Evolutionary conservation across 2,797 vertebrate species (phyloP).

Genomic region (Esox masquinongy): DNA sequence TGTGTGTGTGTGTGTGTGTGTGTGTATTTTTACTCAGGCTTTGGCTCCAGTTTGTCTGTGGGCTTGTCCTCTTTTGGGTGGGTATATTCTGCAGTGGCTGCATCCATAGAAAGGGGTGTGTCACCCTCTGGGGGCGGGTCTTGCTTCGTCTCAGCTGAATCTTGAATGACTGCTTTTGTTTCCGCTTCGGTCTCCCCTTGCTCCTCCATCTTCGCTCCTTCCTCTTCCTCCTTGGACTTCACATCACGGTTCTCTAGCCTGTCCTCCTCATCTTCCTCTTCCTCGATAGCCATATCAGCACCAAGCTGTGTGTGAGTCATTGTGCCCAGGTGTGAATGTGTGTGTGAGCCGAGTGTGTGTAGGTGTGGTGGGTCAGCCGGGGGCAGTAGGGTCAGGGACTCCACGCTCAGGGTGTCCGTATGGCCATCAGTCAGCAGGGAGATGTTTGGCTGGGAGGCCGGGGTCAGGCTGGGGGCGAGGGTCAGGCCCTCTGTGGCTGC

Average conservation of each 20-base stretch:
- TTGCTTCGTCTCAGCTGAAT: slow-evolving; percentile 18
- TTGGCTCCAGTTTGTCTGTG: background rate
- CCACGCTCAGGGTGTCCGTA: slow-evolving; percentile 83
- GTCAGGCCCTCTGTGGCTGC: slow-evolving; percentile 35
- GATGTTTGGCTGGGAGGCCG: slow-evolving; percentile 91
- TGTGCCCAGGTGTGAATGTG: background rate
- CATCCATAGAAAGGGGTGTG: slow-evolving; percentile 4
- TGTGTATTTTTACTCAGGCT: background rate
- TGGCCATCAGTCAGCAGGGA: slow-evolving; percentile 86
- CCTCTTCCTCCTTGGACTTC: slow-evolving; percentile 32
- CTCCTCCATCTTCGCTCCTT: slow-evolving; percentile 29
- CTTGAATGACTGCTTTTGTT: slow-evolving; percentile 6
- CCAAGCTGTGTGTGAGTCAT: slow-evolving; percentile 19
- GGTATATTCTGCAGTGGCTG: slow-evolving; percentile 20
- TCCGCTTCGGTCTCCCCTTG: slow-evolving; percentile 9
- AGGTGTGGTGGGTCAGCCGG: slow-evolving; percentile 85
- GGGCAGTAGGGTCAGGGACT: slow-evolving; percentile 91
- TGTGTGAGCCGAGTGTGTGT: slow-evolving; percentile 70
- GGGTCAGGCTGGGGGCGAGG: slow-evolving; percentile 95
- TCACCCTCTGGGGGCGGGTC: slow-evolving; percentile 1
- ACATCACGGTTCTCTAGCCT: background rate
- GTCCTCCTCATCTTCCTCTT: slow-evolving; percentile 51
- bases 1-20: background rate
- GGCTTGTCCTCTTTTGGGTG: slow-evolving; percentile 59
- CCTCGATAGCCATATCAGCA: slow-evolving; percentile 42